Evolutionary conservation across 2,113 vertebrate genomes (phyloP), one percentile per base, ranked within the genome.

Genomic region (Gavia stellata): DNA sequence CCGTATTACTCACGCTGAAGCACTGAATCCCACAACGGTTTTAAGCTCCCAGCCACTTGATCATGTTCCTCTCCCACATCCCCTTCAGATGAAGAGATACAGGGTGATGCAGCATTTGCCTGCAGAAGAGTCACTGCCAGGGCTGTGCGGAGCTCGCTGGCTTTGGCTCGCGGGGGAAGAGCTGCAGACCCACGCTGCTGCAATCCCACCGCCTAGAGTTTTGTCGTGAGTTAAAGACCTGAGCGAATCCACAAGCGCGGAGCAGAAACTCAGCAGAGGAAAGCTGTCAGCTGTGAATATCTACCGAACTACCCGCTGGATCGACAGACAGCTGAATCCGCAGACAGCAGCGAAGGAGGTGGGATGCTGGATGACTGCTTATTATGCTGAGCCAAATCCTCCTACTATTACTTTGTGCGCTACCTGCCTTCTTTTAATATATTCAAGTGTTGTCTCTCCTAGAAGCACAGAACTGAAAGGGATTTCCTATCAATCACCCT

Each of bases 31-130:
- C 89, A 94, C 91, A 85, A 23, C 7, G 26, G 50, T 86, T 96
- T 92, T 81, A 86, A 91, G 92, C 95, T 97, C 91, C 58, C 88
- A 89, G 88, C 52, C 80, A 92, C 94, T 94, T 26, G 92, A 85
- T 95, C 88, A 33, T 66, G 62, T 62, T 96, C 87, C 74, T 97
- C 96, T 96, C 96, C 94, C 96, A 96, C 71, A 33, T 96, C 90
- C 90, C 93, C 77, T 95, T 95, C 95, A 75, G 84, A 94, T 28
- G 83, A 94, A 89, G 91, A 97, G 94, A 94, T n/a, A 87, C 3
- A 47, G 96, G 91, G 86, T 94, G 96, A 97, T 96, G 96, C 96
- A 97, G 95, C 95, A 91, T 95, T 94, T 23, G 92, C 94, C 97
- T 97, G 96, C 96, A 95, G 92, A 36, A 95, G 91, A 94, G 92